These are phyloP conservation scores for Chionomys nivalis DNA, from an alignment of 2,113 vertebrate species.

Conservation along the genomic window DNA sequence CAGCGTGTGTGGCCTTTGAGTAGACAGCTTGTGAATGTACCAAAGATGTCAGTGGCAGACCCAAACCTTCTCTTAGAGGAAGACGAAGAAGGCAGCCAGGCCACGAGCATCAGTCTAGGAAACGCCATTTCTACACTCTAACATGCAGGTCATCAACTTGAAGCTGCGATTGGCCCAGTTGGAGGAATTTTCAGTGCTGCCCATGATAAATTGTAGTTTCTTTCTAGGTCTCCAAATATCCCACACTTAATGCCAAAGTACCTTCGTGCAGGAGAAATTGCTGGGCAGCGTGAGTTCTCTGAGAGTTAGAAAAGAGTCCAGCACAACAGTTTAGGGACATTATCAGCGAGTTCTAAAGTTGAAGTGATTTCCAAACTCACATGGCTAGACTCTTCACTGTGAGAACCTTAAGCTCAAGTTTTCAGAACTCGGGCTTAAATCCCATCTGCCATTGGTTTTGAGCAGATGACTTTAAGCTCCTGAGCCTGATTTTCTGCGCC, in stretches of 20 bases:
- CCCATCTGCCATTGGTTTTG: neutral
- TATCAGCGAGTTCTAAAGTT: neutral
- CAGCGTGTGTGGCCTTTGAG: neutral
- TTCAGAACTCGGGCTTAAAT: neutral
- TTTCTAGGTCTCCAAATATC: neutral
- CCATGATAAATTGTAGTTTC: neutral
- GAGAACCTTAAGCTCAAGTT: neutral
- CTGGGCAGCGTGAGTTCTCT: neutral
- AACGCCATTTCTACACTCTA: neutral
- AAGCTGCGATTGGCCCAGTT: neutral
- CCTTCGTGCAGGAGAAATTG: neutral
- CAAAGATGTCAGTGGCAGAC: neutral
- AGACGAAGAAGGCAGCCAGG: neutral
- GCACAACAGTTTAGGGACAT: neutral
- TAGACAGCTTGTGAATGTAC: neutral
- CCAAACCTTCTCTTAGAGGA: neutral
- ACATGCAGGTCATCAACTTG: neutral
- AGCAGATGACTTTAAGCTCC: neutral
- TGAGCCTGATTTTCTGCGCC: constrained; percentile 1
- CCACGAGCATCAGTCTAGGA: neutral
- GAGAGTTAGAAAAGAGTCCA: neutral
- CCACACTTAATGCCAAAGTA: neutral
- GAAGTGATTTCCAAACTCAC: neutral
- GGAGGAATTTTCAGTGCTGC: neutral
- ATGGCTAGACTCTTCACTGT: neutral